Percentiles rank a stretch among this genome's conserved stretches.
Evolutionary conservation across 2,797 vertebrate genomes (phyloP).

Genomic region (Neosilurus hyrtlii): DNA sequence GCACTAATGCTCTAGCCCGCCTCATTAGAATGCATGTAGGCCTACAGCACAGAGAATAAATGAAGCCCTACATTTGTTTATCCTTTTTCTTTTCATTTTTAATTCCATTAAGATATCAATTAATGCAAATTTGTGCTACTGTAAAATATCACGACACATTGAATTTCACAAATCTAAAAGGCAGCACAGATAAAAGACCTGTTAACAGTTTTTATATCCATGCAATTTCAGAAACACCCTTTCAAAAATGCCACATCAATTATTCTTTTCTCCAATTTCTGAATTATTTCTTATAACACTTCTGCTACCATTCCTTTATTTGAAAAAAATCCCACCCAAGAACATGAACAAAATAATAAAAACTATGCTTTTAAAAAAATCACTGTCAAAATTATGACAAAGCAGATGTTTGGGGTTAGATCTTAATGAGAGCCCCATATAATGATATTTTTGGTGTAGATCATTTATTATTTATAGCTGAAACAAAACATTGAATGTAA

Average conservation of each 20-base stretch:
- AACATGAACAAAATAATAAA: conserved; percentile 31
- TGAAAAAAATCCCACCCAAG: conserved; percentile 11
- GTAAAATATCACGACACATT: conserved; percentile 51
- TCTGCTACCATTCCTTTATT: conserved; percentile 39
- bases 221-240: conserved; percentile 33
- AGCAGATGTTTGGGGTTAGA: background rate
- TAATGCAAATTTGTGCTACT: conserved; percentile 51
- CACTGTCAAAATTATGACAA: background rate
- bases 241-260: conserved; percentile 8
- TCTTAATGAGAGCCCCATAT: background rate
- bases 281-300: conserved; percentile 12
- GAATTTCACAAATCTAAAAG: conserved; percentile 46
- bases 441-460: conserved; percentile 12
- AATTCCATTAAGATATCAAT: conserved; percentile 31
- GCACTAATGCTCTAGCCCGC: conserved; percentile 6
- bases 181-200: conserved; percentile 40
- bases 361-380: conserved; percentile 21
- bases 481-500: background rate
- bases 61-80: conserved; percentile 1
- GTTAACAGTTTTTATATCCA: conserved; percentile 46
- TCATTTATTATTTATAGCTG: conserved; percentile 18
- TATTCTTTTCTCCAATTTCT: conserved; percentile 5
- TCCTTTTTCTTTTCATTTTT: conserved; percentile 24
- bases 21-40: conserved; percentile 27
- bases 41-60: conserved; percentile 29